Evolutionary conservation across 2,888 invertebrate species (phyloP), one percentile per base, ranked within the genome.

Genomic region (Orthosia cruda): DNA sequence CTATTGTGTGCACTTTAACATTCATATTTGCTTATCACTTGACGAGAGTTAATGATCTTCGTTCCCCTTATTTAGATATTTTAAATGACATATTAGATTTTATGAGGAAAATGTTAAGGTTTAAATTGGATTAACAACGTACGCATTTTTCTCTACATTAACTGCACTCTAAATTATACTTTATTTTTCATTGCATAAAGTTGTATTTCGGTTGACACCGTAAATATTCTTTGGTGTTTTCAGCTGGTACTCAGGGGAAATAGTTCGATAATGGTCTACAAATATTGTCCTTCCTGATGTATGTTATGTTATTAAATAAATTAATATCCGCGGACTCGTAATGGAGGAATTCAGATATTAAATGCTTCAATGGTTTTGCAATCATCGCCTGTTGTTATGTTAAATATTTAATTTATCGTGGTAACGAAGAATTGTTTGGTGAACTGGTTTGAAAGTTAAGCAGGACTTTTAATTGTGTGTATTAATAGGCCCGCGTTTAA

Each of bases 251-350:
- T 68, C 73, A 2, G 18, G 84, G 73, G 84, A 84, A 73, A 72
- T 80, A 84, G 62, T 81, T 59, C 71, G 57, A 70, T 81, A 83
- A 80, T 86, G 88, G 88, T 88, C 81, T 84, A 74, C 71, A 88
- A 87, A 87, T 88, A 86, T 81, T 81, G 50, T 72, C 20, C 55
- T 71, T 75, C 55, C 58, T 61, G 86, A 73, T 77, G 85, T 75
- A 58, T 58, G 75, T 80, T 57, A 70, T 75, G 75, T 61, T 67
- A 71, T 81, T 74, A 71, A 71, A 84, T 61, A 80, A 65, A 55
- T 69, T 16, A 57, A 79, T 70, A 50, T 40, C 64, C 40, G 63
- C 4, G 45, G 18, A 20, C 45, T 80, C 50, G 26, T 72, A 32
- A 68, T 68, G 40, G 62, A 58, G 49, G 61, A 58, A 69, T 80